Evolutionary conservation across 2,797 vertebrate genomes (phyloP).

Genomic region (Fratercula arctica): DNA sequence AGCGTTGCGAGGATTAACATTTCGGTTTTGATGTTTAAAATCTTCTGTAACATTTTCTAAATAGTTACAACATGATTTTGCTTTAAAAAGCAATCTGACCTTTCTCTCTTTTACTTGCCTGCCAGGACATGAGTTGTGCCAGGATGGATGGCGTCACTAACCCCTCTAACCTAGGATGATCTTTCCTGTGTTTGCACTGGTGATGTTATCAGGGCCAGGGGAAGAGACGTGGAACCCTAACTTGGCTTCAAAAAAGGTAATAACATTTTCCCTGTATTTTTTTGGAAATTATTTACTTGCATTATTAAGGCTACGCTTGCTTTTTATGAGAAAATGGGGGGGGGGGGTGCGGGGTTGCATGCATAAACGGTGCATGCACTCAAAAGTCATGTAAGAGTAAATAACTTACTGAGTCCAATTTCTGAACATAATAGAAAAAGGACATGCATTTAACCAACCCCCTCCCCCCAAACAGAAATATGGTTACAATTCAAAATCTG

Average conservation of each 20-base stretch:
- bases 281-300: background rate
- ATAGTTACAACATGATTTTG: background rate
- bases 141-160: background rate
- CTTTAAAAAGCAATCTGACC: background rate
- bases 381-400: background rate
- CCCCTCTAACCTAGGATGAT: background rate
- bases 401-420: background rate
- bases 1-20: background rate
- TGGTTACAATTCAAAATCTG: background rate
- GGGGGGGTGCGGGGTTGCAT: background rate
- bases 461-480: background rate
- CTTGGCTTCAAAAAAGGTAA: background rate
- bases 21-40: background rate
- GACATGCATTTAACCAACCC: background rate
- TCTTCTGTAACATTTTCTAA: background rate
- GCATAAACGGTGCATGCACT: background rate
- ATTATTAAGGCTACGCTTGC: background rate
- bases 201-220: background rate
- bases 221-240: background rate
- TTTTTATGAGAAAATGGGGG: background rate
- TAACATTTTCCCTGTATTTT: background rate
- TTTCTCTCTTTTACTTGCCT: background rate
- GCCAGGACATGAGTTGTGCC: background rate
- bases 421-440: background rate
- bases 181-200: slow-evolving; percentile 17